Conservation (phyloP, 2,888 invertebrate genomes). For the Desoria tigrina region DNA sequence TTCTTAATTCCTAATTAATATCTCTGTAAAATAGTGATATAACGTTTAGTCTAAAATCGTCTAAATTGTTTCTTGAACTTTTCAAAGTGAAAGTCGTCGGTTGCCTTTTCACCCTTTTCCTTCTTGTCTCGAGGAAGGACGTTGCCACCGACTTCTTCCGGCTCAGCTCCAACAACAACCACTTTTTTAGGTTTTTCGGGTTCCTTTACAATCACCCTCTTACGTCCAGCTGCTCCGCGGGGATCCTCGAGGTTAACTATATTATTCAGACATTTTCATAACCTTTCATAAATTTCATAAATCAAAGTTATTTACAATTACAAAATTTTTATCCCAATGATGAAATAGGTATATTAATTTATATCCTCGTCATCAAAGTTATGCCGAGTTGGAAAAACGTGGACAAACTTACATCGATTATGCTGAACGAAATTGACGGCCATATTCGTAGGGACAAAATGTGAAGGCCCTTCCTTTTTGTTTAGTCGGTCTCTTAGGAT, state of each 20-base stretch:
- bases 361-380: too few species aligned
- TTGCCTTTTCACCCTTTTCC: conserved; percentile 83
- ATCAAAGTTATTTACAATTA: neutral
- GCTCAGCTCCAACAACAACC: conserved; percentile 55
- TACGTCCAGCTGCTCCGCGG: conserved; percentile 57
- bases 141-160: conserved; percentile 52
- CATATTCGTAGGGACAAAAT: conserved; percentile 96
- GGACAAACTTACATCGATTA: conserved; percentile 88
- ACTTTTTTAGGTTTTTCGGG: conserved; percentile 58
- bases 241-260: conserved; percentile 82
- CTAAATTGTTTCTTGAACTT: conserved; percentile 94
- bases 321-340: too few species aligned
- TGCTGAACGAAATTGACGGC: conserved; percentile 98
- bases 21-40: neutral
- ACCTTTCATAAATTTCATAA: conserved; percentile 24
- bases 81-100: conserved; percentile 96
- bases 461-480: conserved; percentile 89
- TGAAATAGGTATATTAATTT: too few species aligned
- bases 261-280: conserved; percentile 55
- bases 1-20: neutral
- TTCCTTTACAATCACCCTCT: conserved; percentile 58
- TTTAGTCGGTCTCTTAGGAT: conserved; percentile 84
- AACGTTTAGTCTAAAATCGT: conserved; percentile 67
- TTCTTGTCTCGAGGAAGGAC: conserved; percentile 47
- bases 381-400: too few species aligned